Base-by-base conservation (phyloP, 2,113 vertebrate genomes). In the Myotis davidii region DNA sequence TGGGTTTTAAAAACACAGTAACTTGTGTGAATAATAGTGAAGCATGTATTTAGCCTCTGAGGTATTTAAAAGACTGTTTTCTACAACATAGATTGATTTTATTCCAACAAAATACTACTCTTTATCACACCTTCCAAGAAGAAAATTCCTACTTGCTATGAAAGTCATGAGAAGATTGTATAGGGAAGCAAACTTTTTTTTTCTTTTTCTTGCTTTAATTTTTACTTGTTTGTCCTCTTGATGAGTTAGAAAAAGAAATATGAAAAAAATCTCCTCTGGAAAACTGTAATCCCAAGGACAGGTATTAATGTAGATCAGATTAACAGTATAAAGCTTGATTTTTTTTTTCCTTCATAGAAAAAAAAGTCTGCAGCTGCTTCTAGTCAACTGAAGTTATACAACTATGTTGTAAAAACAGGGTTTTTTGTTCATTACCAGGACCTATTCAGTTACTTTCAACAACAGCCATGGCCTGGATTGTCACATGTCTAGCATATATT, bases 301-400 rank as follows among this genome's bases (percentile, higher is more conserved):
- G 45, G 67, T 70, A 97, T 97, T 96, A 79, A 96, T 85, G 85
- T 94, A 92, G 86, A 94, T 94, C 65, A 83, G 50, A 87, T 97
- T 96, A 96, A 92, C 82, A 96, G 91, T 89, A 37, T 82, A 91
- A 96, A 88, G 50, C 42, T 94, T 39, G 27, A 84, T 85, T 37
- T 79, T 93, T 83, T 92, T 92, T n/a, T 14, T 61, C 17, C 54
- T 84, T 92, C 81, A 69, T 3, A 84, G 48, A 65, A 50, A 77
- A 83, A 90, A 79, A 89, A 17, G 73, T 91, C 92, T 97, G 96
- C 97, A 98, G 96, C 79, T 96, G 92, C 88, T 97, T 86, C 88
- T 3, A 97, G 91, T 97, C 95, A 96, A 88, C 64, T 90, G 95
- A 59, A 87, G 90, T 96, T 97, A 96, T 92, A 90, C 76, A 97